Evolutionary conservation across 2,888 invertebrate genomes (phyloP), one percentile per base, ranked within the genome.

Genomic region (Boloria selene): DNA sequence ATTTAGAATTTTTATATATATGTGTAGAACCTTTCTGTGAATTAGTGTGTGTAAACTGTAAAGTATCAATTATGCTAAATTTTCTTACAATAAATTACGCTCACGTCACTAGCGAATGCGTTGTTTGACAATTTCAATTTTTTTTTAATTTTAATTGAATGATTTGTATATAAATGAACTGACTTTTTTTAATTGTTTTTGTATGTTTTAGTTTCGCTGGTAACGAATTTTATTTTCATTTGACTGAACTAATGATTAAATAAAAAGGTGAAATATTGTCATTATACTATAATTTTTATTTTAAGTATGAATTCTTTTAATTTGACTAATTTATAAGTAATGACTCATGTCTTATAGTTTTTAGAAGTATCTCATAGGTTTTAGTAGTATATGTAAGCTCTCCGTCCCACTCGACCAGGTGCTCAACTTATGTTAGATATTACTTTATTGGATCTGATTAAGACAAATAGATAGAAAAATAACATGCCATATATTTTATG

Each of bases 401-500:
- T 50, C 68, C 68, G 68, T 68, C 68, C 68, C 47, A 61, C 49
- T 61, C 13, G 13, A 51, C 55, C 17, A 70, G 81, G 82, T 85
- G 85, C 85, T 85, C 77, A 84, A 79, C 69, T 67, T 69, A 70
- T 69, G 64, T 49, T 75, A 56, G 56, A 22, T n/a, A n/a, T 71
- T 77, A 82, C 78, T 79, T n/a, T 77, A 79, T 51, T 74, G 81
- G 85, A 87, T 84, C 87, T 90, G 62, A 68, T 45, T 62, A 65
- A 56, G 26, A 16, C 49, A 56, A 64, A 54, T 62, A 61, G 52
- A 74, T 81, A 86, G 87, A 84, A 87, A 90, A 90, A 83, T 91
- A 92, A 92, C 90, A 90, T 90, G 89, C 87, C 89, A 88, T 92
- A 91, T 91, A 92, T 90, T 90, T 88, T 83, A 84, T 86, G 54